phyloP scores from a whole-genome alignment of 2,113 vertebrate species.

The Eleginops maclovinus region DNA sequence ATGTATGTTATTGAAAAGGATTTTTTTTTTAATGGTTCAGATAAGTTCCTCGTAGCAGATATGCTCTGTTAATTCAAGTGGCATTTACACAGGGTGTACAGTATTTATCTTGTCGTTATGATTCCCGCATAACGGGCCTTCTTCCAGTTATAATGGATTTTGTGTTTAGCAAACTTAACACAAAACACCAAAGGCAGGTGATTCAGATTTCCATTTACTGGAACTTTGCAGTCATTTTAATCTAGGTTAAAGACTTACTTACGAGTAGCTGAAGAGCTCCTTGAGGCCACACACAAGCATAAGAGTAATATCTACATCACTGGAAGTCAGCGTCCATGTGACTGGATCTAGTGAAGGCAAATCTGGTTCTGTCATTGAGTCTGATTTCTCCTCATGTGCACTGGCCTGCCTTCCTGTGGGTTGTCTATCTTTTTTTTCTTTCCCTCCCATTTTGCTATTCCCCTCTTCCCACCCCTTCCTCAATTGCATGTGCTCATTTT shows the following conservation, averaged over 20 bases:
- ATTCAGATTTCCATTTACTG: slow-evolving; percentile 4
- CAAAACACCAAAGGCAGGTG: background rate
- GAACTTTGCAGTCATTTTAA: background rate
- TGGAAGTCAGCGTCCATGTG: background rate
- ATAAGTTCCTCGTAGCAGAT: background rate
- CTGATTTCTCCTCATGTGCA: slow-evolving; percentile 17
- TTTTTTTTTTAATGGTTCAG: background rate
- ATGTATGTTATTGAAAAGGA: background rate
- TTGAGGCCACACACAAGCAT: background rate
- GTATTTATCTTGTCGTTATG: background rate
- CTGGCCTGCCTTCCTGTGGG: slow-evolving; percentile 14
- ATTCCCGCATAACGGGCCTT: background rate
- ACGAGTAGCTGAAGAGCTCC: background rate
- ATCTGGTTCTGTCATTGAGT: slow-evolving; percentile 41
- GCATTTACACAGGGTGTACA: background rate
- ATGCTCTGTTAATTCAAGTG: background rate
- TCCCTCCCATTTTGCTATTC: slow-evolving; percentile 38
- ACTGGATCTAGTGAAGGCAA: slow-evolving; percentile 1
- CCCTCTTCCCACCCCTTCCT: slow-evolving; percentile 64
- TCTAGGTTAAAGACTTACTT: background rate
- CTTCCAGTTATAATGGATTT: background rate
- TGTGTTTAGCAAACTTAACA: slow-evolving; percentile 6
- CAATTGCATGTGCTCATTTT: slow-evolving; percentile 73
- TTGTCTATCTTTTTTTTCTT: slow-evolving; percentile 17
- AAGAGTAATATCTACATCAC: background rate